Evolutionary conservation across 2,888 invertebrate genomes (phyloP), one percentile per base, ranked within the genome.

Genomic region (Xanthorhoe designata): DNA sequence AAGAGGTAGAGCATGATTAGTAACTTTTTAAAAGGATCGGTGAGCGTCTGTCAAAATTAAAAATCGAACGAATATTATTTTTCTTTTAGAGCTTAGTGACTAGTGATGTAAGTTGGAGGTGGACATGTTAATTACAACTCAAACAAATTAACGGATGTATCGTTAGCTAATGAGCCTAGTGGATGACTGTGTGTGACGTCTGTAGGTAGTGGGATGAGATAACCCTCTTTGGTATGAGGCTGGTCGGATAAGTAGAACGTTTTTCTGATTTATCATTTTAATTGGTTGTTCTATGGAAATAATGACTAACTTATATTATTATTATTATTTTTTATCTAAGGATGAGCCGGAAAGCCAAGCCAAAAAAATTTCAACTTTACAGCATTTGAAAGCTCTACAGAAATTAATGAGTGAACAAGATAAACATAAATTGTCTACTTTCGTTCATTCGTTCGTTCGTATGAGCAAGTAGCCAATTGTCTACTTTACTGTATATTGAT

Each of bases 41-140:
- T 78, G 71, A 76, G 73, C 70, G 74, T 75, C 81, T 82, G 80
- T 79, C 80, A 79, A 76, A 80, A 73, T 65, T 79, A 79, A 79
- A 76, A 80, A 73, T 65, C 70, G 77, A 75, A 76, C 68, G 71
- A 71, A n/a, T 74, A 13, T 42, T 75, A 74, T 71, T 74, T 73
- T 61, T 62, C 61, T 73, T 77, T 77, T 66, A 70, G 57, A 75
- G 75, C 72, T 71, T 68, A 74, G 66, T 69, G 38, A 42, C 38
- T 42, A 64, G 76, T 79, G 80, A 78, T 78, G 81, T 83, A 77
- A 85, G 78, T 88, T 83, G 85, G 83, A 61, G 78, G 85, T 82
- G 79, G 90, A 88, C 87, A 87, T 81, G 87, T 88, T 91, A 90
- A 91, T 91, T 91, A 88, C 89, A 89, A 86, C 82, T 88, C 87